Conservation (phyloP, 2,113 vertebrate genomes). For the cat (Felis catus) region F.catus_Fca126_mat1.0 CM031416.1:68682501-68683000, state of each 20-base stretch:
- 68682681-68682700: background rate
- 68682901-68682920: background rate
- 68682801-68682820: background rate
- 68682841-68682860: background rate
- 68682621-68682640: background rate
- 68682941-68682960: background rate
- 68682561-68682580: background rate
- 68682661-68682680: background rate
- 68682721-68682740: background rate
- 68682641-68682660: background rate
- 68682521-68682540: no score
- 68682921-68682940: background rate
- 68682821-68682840: background rate
- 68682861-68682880: background rate
- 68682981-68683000: constrained; percentile 26
- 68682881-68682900: background rate
- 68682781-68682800: background rate
- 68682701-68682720: background rate
- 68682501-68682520: no score
- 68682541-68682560: background rate
- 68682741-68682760: background rate
- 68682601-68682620: background rate
- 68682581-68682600: background rate
- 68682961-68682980: constrained; percentile 22
- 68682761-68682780: background rate